phyloP scores from a whole-genome alignment of 2,888 invertebrate genomes.

The Empis livida region DNA sequence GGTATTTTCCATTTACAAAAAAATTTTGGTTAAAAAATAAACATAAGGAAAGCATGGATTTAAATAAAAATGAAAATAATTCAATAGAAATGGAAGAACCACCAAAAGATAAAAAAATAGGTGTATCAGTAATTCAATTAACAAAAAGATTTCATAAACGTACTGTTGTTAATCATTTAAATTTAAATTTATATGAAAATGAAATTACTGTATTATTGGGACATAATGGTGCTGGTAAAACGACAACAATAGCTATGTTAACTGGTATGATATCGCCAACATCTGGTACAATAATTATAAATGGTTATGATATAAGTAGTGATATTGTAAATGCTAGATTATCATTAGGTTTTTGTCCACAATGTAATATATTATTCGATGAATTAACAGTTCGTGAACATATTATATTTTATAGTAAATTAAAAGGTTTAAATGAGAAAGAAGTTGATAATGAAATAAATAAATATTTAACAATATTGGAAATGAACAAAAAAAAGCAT shows the following conservation, averaged over 20 bases:
- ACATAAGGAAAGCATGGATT: no score
- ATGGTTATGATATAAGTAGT: constrained; percentile 50
- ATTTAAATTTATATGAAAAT: constrained; percentile 67
- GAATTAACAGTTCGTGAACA: constrained; percentile 70
- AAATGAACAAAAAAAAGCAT: constrained; percentile 46
- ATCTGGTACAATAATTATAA: constrained; percentile 52
- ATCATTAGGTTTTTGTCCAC: constrained; percentile 64
- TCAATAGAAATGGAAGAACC: constrained; percentile 20
- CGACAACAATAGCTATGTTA: constrained; percentile 80
- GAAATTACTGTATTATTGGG: constrained; percentile 80
- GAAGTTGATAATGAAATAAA: constrained; percentile 44
- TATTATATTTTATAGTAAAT: constrained; percentile 60
- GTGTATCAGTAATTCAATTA: constrained; percentile 43
- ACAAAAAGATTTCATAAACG: constrained; percentile 40
- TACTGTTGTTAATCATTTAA: constrained; percentile 50
- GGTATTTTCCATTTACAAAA: constrained; percentile 61
- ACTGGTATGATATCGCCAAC: constrained; percentile 59
- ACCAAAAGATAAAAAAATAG: constrained; percentile 31
- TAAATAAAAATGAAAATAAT: no score
- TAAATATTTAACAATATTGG: constrained; percentile 45
- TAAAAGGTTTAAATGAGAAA: constrained; percentile 45
- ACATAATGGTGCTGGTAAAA: constrained; percentile 65
- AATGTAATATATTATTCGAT: constrained; percentile 68
- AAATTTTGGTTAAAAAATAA: constrained; percentile 40
- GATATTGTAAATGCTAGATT: constrained; percentile 47